Percentiles rank a stretch among this genome's conserved stretches.
These are phyloP conservation scores for Anabas testudineus DNA, from an alignment of 2,797 vertebrate species.

Conservation along the genomic window DNA sequence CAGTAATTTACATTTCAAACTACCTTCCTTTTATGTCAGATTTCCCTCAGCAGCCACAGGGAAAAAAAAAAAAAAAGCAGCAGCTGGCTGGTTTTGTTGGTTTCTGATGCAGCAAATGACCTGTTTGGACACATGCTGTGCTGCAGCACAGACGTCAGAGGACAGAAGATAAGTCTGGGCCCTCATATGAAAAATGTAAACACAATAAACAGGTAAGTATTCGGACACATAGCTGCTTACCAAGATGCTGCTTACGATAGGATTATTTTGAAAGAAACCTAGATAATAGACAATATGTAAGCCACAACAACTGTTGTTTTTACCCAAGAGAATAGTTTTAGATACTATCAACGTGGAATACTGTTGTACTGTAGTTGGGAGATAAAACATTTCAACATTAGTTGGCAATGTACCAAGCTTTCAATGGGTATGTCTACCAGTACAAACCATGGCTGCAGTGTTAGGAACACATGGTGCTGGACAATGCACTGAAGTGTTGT, in stretches of 20 bases:
- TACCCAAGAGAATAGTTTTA: neutral
- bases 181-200: constrained; percentile 5
- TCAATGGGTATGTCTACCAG: neutral
- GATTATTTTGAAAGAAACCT: constrained; percentile 1
- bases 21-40: neutral
- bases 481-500: too few species aligned
- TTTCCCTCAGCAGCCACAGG: constrained; percentile 13
- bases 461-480: neutral
- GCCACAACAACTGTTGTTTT: neutral
- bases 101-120: constrained; percentile 51
- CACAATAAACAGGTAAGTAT: neutral
- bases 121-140: constrained; percentile 50
- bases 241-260: too few species aligned
- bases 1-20: constrained; percentile 35
- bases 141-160: too few species aligned
- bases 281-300: neutral
- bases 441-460: neutral
- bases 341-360: neutral
- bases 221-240: neutral
- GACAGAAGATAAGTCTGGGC: too few species aligned
- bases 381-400: neutral
- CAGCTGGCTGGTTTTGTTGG: constrained; percentile 24
- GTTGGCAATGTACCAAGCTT: neutral
- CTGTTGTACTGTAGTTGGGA: neutral
- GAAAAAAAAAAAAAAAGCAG: too few species aligned